Evolutionary conservation across 2,797 vertebrate species (phyloP).

Genomic region (Limnodromus scolopaceus): DNA sequence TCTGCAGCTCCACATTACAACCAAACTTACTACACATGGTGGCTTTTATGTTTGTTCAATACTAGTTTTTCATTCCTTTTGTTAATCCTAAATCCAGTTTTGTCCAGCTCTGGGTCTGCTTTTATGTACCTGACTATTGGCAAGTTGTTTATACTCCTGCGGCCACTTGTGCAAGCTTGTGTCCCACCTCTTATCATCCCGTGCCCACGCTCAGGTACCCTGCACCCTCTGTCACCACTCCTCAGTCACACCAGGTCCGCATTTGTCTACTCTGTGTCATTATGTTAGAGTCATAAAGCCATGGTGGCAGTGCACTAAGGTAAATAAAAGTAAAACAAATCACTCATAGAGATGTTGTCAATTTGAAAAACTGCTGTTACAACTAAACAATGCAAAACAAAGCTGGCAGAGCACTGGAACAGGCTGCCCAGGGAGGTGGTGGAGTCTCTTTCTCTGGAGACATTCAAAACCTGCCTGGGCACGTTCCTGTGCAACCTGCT

Average conservation of each 20-base stretch:
- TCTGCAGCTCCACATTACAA: neutral
- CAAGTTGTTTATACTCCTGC: neutral
- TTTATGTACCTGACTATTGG: neutral
- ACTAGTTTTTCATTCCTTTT: neutral
- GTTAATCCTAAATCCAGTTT: neutral
- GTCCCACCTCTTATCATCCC: neutral
- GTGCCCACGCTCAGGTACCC: neutral
- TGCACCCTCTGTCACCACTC: neutral
- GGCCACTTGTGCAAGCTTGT: neutral
- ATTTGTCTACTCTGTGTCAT: accelerated
- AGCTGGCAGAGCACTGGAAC: neutral
- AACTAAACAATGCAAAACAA: neutral
- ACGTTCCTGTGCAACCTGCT: too few relatives aligned
- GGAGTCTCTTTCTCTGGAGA: too few relatives aligned
- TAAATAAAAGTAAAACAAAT: neutral
- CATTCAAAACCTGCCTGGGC: too few relatives aligned
- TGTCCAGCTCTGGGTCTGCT: neutral
- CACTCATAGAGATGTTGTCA: accelerated
- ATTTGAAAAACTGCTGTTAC: neutral
- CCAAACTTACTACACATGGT: neutral
- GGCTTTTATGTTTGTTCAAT: neutral
- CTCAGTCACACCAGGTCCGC: neutral
- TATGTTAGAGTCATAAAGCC: neutral
- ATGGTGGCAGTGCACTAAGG: neutral
- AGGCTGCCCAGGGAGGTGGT: too few relatives aligned